Base-by-base conservation (phyloP, 2,797 vertebrate genomes). In the Neomorphus geoffroyi region DNA sequence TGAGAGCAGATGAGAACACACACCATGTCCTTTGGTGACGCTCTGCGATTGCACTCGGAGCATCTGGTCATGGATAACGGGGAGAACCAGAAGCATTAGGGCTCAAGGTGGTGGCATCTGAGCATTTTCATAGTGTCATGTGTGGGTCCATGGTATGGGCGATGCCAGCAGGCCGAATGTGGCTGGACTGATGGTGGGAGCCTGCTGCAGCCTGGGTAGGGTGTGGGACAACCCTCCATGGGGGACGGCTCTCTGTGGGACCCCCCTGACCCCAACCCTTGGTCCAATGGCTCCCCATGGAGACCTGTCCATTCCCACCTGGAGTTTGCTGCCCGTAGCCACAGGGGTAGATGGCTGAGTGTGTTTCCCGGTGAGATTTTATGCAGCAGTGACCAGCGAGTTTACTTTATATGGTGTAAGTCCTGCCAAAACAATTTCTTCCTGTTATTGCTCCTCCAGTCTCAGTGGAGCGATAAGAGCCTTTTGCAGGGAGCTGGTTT, bases 391-490 rank as follows among this genome's bases (percentile, higher is more conserved):
- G 2, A 33, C 78, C 1, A 8, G 21, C 60, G 83, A 94, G 83
- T 87, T 94, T 71, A 69, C 35, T 78, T 92, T 62, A 13, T 30
- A 13, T 65, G 71, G 86, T 93, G 83, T 71, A 93, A 93, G 71
- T 61, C 67, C 92, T 92, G 86, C 80, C 80, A 79, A 92, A 96
- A 95, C 90, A 95, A 81, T 96, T 93, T 80, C 93, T 96, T 96
- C 93, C 93, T 95, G 93, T 94, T 96, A 92, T 61, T 94, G 67
- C 92, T 95, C 56, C 78, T 90, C 60, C 13, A 11, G 64, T 80
- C 69, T 41, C 21, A 70, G 72, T 2, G 4, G 23, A 93, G 88
- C 2, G 79, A 87, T 94, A 93, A 94, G 91, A 80, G 30, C 32
- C 48, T 82, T 53, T 62, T 33, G 28, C 50, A 78, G 53, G 82